Evolutionary conservation across 2,113 vertebrate genomes (phyloP).

Genomic region (Sylvicapra grimmia): DNA sequence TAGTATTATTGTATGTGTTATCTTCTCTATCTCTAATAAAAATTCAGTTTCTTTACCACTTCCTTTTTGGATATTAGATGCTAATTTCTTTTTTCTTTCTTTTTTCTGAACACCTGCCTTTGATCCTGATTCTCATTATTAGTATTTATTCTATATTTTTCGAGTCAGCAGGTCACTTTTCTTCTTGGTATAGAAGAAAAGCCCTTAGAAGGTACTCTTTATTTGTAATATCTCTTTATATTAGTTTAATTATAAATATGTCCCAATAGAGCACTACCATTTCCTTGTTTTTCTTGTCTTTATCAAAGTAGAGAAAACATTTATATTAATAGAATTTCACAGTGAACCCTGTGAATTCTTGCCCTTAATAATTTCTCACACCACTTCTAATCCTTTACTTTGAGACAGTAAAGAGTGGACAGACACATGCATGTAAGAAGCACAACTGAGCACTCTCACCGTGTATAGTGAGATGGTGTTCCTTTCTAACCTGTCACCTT

Average conservation of each 20-base stretch:
- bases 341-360: background rate
- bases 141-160: background rate
- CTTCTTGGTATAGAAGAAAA: background rate
- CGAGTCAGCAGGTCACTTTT: background rate
- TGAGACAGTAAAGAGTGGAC: background rate
- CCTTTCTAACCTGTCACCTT: background rate
- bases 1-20: background rate
- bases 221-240: background rate
- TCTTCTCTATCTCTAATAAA: background rate
- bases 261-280: background rate
- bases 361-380: background rate
- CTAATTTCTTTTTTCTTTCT: background rate
- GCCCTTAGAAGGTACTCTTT: background rate
- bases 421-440: background rate
- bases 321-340: background rate
- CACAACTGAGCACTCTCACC: background rate
- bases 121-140: background rate
- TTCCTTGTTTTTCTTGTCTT: background rate
- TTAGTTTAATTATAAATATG: background rate
- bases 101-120: background rate
- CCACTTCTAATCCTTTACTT: background rate
- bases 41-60: background rate
- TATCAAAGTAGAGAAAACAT: background rate
- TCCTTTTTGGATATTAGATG: background rate
- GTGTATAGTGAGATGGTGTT: accelerated